Evolutionary conservation across 23 tunicate genomes (phyloP), one percentile per base, ranked within the genome.

Genomic region (Trididemnum clinides): DNA sequence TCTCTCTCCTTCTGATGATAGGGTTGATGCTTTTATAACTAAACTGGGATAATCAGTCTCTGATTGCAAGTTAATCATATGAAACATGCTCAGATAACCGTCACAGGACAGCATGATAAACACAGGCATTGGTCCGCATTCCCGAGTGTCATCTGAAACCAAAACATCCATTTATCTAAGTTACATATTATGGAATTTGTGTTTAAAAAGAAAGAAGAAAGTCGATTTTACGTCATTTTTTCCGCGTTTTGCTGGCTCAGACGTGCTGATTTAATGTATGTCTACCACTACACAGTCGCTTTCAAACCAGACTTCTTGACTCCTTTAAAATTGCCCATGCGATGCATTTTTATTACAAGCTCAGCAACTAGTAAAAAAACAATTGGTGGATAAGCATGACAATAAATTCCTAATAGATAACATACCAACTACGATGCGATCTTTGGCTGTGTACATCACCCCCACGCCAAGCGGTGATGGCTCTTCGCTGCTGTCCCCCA

Each of bases 101-200:
- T 89, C 90, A 57, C 54, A 54, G 0, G 93, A 90, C 34, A 94
- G 78, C 65, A 89, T 69, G 25, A 64, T 66, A 25, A 80, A 72
- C 33, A 85, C 85, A 3, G 98, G 98, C 90, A 88, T 89, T 1
- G 98, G 71, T 7, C 76, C 98, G 64, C 88, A 73, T 26, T 92
- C 91, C 1, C 94, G 65, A 1, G 85, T 81, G 72, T 86, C 96
- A 81, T 91, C 96, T 91, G 80, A n/a, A n/a, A n/a, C n/a, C n/a
- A n/a, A n/a, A n/a, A n/a, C n/a, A n/a, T n/a, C n/a, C n/a, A n/a
- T n/a, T n/a, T n/a, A n/a, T n/a, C n/a, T n/a, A n/a, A n/a, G n/a
- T n/a, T n/a, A n/a, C n/a, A n/a, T n/a, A n/a, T n/a, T n/a, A n/a
- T n/a, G n/a, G n/a, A n/a, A n/a, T n/a, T n/a, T n/a, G n/a, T n/a